Conservation (phyloP, 1,140 invertebrate genomes). For the Ylistrum balloti region DNA sequence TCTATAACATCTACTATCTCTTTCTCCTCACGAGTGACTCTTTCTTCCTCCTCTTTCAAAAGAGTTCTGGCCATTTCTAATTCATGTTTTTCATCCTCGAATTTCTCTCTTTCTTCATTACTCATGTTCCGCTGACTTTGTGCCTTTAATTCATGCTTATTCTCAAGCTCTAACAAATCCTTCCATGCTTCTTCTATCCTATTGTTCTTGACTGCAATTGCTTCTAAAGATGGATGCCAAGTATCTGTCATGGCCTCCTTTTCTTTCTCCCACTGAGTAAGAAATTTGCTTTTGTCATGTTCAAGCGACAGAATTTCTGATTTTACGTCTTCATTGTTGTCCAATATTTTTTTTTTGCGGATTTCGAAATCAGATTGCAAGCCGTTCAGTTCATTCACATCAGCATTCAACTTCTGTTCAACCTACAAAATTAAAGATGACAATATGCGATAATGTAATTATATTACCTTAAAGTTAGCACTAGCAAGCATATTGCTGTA, state of each 20-base stretch:
- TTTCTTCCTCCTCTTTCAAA: conserved; percentile 74
- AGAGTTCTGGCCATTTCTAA: conserved; percentile 69
- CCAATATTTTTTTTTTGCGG: conserved; percentile 56
- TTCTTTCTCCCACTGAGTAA: conserved; percentile 56
- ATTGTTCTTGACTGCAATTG: conserved; percentile 68
- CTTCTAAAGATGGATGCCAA: conserved; percentile 70
- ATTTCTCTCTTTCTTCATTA: conserved; percentile 66
- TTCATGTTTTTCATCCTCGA: conserved; percentile 65
- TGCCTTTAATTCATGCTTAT: conserved; percentile 56
- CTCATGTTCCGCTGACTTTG: conserved; percentile 57
- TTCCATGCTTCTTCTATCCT: conserved; percentile 76
- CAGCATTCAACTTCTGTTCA: background rate
- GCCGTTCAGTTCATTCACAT: conserved; percentile 41
- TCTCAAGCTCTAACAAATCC: conserved; percentile 73
- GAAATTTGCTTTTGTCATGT: conserved; percentile 58
- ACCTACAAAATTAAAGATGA: conserved; percentile 41
- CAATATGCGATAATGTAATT: too few relatives aligned
- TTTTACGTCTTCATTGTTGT: conserved; percentile 62
- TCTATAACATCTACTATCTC: conserved; percentile 71
- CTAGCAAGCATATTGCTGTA: too few relatives aligned
- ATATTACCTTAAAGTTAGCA: too few relatives aligned
- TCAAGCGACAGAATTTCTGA: conserved; percentile 63
- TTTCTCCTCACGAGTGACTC: conserved; percentile 69
- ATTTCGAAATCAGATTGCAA: conserved; percentile 56
- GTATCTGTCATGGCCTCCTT: conserved; percentile 65